Evolutionary conservation across 1,140 invertebrate species (phyloP), one percentile per base, ranked within the genome.

Genomic region (Charaxes varanes): DNA sequence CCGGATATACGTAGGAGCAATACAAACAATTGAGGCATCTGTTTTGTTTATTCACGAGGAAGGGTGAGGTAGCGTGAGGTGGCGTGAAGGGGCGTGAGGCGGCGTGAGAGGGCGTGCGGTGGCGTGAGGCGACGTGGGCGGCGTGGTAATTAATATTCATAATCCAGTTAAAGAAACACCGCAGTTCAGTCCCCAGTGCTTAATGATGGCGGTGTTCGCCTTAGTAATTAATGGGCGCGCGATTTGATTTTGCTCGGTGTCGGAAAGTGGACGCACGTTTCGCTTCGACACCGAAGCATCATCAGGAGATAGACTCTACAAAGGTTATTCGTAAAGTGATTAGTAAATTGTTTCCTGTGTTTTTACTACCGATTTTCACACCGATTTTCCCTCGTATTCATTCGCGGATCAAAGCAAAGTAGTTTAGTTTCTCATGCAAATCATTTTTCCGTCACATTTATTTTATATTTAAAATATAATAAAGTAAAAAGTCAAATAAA

Each of bases 71-170:
- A n/a, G n/a, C n/a, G 22, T 3, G 22, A n/a, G n/a, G 24, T 18
- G 37, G 27, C 18, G 15, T 15, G 28, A 10, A 7, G 28, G 4
- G 14, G 6, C 6, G 6, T n/a, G 4, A 15, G 1, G 27, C 4
- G n/a, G n/a, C n/a, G n/a, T n/a, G n/a, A n/a, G n/a, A 17, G 11
- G 37, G 27, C 18, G 15, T 15, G 28, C n/a, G 5, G 24, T 8
- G 24, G 7, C 13, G 14, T 6, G 6, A n/a, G n/a, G n/a, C n/a
- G n/a, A n/a, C n/a, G 22, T 3, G 22, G 22, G 13, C 6, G 36
- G 27, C 17, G 7, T 41, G 17, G 28, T 50, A 53, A 58, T 54
- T 58, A 53, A 58, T 58, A 58, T 50, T 54, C 40, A 53, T 51
- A 49, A 53, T 53, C 43, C 28, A 19, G 37, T 50, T 47, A 50